phyloP scores from a whole-genome alignment of 2,888 invertebrate genomes.

The Habroteleia sp. region DNA sequence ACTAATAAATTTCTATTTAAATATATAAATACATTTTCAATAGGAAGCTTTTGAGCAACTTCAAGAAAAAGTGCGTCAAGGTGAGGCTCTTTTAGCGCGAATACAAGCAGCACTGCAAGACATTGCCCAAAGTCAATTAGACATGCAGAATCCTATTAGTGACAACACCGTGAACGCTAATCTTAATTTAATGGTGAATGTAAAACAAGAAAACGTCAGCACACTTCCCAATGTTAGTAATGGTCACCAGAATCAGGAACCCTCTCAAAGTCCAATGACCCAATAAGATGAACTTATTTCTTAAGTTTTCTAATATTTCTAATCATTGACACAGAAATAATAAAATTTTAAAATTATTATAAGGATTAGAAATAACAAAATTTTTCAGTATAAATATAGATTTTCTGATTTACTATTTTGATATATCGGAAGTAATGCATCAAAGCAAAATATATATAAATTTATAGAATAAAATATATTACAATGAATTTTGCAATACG shows the following conservation, averaged over 20 bases:
- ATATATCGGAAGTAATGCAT: no score
- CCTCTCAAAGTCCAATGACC: slow-evolving; percentile 33
- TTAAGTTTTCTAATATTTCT: no score
- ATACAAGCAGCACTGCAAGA: slow-evolving; percentile 96
- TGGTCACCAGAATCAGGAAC: slow-evolving; percentile 32
- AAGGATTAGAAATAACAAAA: no score
- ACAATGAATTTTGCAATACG: no score
- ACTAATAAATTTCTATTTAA: no score
- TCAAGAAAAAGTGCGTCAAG: slow-evolving; percentile 91
- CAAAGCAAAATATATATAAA: no score
- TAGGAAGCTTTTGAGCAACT: slow-evolving; percentile 91
- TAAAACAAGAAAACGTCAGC: slow-evolving; percentile 73
- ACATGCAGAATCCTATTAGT: slow-evolving; percentile 88
- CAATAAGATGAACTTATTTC: slow-evolving; percentile 9
- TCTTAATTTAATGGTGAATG: slow-evolving; percentile 66
- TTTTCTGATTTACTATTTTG: no score
- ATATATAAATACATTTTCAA: no score
- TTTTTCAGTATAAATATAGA: no score
- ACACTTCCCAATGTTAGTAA: slow-evolving; percentile 60
- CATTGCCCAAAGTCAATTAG: slow-evolving; percentile 94
- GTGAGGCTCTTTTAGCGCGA: slow-evolving; percentile 92
- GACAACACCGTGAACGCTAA: slow-evolving; percentile 80
- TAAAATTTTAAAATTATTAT: no score
- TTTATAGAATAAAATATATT: no score
- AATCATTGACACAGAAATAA: no score